Evolutionary conservation across 2,797 vertebrate genomes (phyloP).

Genomic region (Sardinella longiceps): DNA sequence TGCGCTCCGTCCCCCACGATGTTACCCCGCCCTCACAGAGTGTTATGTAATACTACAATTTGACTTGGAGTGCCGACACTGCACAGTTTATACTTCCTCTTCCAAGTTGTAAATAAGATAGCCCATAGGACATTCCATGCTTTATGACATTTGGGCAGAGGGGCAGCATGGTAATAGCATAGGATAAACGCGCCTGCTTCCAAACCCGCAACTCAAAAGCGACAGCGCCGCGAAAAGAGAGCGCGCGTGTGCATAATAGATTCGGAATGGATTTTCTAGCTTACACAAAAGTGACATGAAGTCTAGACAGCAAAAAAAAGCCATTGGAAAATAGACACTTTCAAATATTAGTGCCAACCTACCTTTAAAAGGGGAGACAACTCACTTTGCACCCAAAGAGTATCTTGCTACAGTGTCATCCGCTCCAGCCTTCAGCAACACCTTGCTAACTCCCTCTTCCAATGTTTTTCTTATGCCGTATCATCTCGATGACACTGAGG

Average conservation of each 20-base stretch:
- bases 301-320: neutral
- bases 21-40: conserved; percentile 24
- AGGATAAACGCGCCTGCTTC: neutral
- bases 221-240: neutral
- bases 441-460: conserved; percentile 46
- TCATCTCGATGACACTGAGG: conserved; percentile 42
- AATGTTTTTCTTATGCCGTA: conserved; percentile 26
- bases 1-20: neutral
- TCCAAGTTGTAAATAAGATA: conserved; percentile 34
- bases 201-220: neutral
- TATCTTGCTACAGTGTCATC: conserved; percentile 11
- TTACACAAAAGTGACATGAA: neutral
- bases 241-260: neutral
- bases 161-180: neutral
- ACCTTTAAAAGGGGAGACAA: conserved; percentile 8
- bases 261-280: neutral
- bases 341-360: neutral
- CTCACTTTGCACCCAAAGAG: conserved; percentile 13
- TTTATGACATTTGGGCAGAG: neutral
- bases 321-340: neutral
- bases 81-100: conserved; percentile 52
- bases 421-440: conserved; percentile 9
- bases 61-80: conserved; percentile 37
- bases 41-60: conserved; percentile 71
- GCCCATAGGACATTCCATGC: neutral